Conservation (phyloP, 2,888 invertebrate species). For the Oxycera nigricornis region DNA sequence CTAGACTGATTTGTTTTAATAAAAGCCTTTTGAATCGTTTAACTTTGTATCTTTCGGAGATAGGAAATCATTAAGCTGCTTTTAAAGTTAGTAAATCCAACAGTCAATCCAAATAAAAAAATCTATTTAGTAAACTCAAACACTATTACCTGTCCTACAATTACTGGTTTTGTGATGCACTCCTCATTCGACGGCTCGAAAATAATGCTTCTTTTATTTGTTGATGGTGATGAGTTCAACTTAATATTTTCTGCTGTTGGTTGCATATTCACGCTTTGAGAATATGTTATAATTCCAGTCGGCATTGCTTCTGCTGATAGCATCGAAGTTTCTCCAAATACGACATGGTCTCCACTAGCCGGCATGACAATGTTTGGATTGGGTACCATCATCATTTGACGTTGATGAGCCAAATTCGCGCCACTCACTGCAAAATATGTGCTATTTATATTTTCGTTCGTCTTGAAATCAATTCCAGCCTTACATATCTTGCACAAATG, state of each 20-base stretch:
- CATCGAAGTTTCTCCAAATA: neutral
- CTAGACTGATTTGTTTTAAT: no score
- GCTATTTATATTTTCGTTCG: constrained; percentile 3
- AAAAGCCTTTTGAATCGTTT: no score
- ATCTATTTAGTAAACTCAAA: no score
- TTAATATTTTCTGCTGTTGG: neutral
- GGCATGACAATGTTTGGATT: constrained; percentile 28
- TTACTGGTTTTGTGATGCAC: constrained; percentile 53
- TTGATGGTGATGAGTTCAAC: neutral
- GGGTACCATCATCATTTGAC: constrained; percentile 41
- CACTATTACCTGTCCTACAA: constrained; percentile 57
- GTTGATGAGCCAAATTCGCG: neutral
- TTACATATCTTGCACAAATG: neutral
- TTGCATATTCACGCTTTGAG: neutral
- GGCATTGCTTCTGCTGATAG: constrained; percentile 7
- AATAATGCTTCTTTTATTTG: constrained; percentile 63
- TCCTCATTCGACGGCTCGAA: constrained; percentile 63
- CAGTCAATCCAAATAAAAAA: no score
- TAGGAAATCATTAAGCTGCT: no score
- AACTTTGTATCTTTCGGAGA: no score
- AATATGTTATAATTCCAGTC: constrained; percentile 28
- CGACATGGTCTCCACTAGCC: neutral
- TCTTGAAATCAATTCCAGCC: neutral
- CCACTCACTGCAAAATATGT: constrained; percentile 23
- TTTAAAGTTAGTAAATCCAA: no score